These are phyloP conservation scores for Papilio aristodemus DNA, from an alignment of 1,140 invertebrate species.

Conservation along the genomic window DNA sequence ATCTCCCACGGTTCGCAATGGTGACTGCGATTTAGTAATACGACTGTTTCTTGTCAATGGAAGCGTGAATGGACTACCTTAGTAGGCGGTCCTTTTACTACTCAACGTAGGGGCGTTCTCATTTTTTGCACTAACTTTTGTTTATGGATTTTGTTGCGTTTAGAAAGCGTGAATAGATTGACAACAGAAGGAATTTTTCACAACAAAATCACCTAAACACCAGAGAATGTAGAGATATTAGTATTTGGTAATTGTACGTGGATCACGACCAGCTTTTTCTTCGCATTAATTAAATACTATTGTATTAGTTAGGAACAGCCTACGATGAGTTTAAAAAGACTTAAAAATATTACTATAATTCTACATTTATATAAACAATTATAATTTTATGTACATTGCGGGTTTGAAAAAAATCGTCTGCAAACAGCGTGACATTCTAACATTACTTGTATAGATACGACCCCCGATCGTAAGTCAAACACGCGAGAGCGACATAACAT, in stretches of 20 bases:
- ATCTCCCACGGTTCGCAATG: conserved; percentile 37
- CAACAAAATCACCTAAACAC: not conserved
- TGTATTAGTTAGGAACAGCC: no score
- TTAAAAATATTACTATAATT: no score
- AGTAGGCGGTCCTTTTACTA: conserved; percentile 37
- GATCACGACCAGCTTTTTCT: no score
- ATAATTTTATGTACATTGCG: not conserved
- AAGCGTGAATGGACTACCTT: conserved; percentile 41
- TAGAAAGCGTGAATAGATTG: conserved; percentile 19
- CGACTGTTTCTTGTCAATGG: conserved; percentile 50
- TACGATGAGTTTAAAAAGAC: no score
- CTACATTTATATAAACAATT: no score
- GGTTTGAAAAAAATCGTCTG: not conserved
- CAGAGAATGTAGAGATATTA: no score
- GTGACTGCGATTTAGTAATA: conserved; percentile 40
- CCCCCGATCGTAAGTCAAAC: conserved; percentile 37
- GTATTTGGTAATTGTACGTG: no score
- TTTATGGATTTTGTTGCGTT: conserved; percentile 17
- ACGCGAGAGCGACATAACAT: conserved; percentile 49
- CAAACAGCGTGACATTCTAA: not conserved
- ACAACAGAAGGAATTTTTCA: not conserved
- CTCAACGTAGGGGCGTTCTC: conserved; percentile 30
- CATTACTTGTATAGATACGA: conserved; percentile 21
- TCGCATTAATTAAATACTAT: no score
- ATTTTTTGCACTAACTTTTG: conserved; percentile 33